Conservation (phyloP, 1,140 invertebrate species). For the Ostrea edulis region DNA sequence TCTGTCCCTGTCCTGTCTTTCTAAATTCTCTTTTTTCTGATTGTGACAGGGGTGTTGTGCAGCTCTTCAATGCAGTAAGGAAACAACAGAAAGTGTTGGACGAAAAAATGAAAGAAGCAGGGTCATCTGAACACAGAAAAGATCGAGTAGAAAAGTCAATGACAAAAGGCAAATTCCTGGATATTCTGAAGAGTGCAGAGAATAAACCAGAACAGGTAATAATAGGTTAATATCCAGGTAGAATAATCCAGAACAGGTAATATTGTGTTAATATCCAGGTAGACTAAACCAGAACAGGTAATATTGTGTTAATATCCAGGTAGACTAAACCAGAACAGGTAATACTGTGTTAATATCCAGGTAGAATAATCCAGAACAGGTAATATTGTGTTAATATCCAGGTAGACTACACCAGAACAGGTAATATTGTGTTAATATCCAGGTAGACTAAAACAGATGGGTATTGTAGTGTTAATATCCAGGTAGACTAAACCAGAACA, state of each 20-base stretch:
- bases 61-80: constrained; percentile 93
- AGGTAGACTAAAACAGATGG: neutral
- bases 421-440: too few species aligned
- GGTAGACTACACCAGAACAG: too few species aligned
- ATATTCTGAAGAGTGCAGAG: constrained; percentile 87
- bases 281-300: too few species aligned
- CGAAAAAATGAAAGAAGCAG: constrained; percentile 86
- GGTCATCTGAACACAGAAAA: constrained; percentile 88
- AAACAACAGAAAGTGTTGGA: constrained; percentile 90
- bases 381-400: neutral
- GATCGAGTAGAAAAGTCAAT: constrained; percentile 91
- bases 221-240: too few species aligned
- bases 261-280: too few species aligned
- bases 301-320: too few species aligned
- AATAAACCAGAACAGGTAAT: constrained; percentile 30
- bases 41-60: constrained; percentile 89
- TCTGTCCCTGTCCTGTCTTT: neutral
- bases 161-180: constrained; percentile 90
- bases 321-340: neutral
- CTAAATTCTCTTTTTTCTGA: neutral
- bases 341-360: too few species aligned
- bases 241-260: neutral
- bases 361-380: neutral
- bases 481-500: neutral
- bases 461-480: too few species aligned